Base-by-base conservation (phyloP, 2,113 vertebrate species). In the Apus apus region DNA sequence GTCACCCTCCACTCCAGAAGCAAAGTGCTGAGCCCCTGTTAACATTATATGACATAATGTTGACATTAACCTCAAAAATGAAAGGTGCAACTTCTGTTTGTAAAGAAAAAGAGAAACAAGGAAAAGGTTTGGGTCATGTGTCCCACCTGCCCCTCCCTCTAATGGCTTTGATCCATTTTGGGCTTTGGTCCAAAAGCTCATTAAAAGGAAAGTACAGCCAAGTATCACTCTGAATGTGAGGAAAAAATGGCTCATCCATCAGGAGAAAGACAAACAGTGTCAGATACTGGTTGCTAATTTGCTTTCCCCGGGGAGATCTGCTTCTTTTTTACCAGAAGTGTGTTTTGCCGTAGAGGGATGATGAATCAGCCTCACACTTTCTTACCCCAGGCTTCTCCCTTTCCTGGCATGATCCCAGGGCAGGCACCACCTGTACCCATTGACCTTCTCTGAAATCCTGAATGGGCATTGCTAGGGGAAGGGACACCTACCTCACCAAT, bases 151-250 rank as follows among this genome's bases (percentile, higher is more conserved):
- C 53, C 46, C 74, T 58, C 50, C 11, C 67, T 79, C 48, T 77
- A 34, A 20, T 73, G 85, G 40, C 93, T 98, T 97, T 95, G 96
- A 95, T 93, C 87, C 74, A 64, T 51, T 79, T 93, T 82, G 75
- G 95, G 97, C 89, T 79, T 84, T 45, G 45, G 34, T 94, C 95
- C 97, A 97, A 96, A 95, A 85, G 73, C 91, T 97, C 96, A 96
- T 97, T 98, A 95, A 93, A 94, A 97, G 75, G 87, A 91, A 97
- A 97, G 95, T 80, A 83, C 85, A 94, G 94, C 72, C 93, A 94
- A 94, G 40, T 65, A 74, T 94, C 85, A 85, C 92, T 88, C 67
- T 73, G 83, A 95, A 96, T 94, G 79, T 96, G 91, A 79, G 66
- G 70, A 40, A 70, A 93, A 95, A 76, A 70, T 29, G 66, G 74